phyloP scores from a whole-genome alignment of 2,113 vertebrate genomes.

The Epinephelus lanceolatus region DNA sequence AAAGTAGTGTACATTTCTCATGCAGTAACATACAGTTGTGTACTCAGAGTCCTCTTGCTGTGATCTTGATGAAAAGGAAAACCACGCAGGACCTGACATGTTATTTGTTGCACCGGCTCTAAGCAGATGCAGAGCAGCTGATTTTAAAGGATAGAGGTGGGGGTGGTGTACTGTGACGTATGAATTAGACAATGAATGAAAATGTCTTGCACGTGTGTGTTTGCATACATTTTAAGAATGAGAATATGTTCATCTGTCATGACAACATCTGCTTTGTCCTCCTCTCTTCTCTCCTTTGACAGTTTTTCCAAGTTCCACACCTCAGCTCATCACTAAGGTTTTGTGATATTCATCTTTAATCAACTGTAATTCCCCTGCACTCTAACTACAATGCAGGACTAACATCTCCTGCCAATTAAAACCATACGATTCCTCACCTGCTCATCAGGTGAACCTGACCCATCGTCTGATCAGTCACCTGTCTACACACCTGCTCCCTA shows the following conservation, averaged over 20 bases:
- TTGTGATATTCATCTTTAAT: too few species aligned
- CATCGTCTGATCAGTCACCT: not conserved
- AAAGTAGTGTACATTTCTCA: not conserved
- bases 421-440: not conserved
- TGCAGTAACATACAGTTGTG: not conserved
- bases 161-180: not conserved
- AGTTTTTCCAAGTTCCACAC: too few species aligned
- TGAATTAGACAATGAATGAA: not conserved
- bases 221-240: not conserved
- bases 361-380: too few species aligned
- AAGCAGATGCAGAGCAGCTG: slow-evolving; percentile 20
- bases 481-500: not conserved
- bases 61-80: not conserved
- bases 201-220: not conserved
- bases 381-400: not conserved
- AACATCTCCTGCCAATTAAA: not conserved
- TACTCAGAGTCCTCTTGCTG: not conserved
- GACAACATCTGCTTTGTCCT: not conserved
- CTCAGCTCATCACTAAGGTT: not conserved
- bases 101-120: not conserved
- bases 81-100: not conserved
- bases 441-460: too few species aligned
- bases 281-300: not conserved
- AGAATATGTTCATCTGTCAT: not conserved
- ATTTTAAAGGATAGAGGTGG: not conserved